phyloP scores from a whole-genome alignment of 1,140 invertebrate genomes.

The Heliconius nattereri region DNA sequence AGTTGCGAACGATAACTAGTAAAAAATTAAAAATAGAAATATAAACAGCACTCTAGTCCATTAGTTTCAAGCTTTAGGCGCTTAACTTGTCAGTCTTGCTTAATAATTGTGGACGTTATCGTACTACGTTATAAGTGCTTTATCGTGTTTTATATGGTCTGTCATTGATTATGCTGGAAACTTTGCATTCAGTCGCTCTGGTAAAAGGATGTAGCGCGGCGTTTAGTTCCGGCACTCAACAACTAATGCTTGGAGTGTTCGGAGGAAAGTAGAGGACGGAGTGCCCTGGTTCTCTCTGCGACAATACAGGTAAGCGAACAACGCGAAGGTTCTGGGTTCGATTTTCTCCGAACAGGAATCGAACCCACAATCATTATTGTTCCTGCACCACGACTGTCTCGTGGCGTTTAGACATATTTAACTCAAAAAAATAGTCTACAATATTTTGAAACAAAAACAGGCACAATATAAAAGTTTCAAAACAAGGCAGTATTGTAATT shows the following conservation, averaged over 20 bases:
- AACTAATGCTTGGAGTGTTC: neutral
- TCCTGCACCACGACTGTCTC: too few species aligned
- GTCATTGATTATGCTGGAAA: neutral
- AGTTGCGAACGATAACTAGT: too few species aligned
- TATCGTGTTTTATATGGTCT: neutral
- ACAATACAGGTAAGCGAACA: too few species aligned
- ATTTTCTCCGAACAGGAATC: too few species aligned
- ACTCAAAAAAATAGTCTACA: too few species aligned
- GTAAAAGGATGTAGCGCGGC: too few species aligned
- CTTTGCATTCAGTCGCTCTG: neutral
- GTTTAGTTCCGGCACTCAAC: neutral
- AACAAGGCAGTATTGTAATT: neutral
- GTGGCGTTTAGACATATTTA: too few species aligned
- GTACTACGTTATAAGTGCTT: neutral
- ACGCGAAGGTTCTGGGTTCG: too few species aligned
- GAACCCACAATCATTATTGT: too few species aligned
- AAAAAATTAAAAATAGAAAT: neutral
- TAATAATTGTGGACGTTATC: neutral
- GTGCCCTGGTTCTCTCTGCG: neutral
- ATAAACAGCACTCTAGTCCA: neutral
- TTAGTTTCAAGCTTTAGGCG: neutral
- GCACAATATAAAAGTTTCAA: neutral
- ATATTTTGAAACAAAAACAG: too few species aligned
- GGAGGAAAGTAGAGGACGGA: too few species aligned
- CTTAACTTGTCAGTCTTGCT: slow-evolving; percentile 6